A percentile compares a stretch with the other conserved stretches of the same genome.
Conservation (phyloP, 2,888 invertebrate genomes). For the Phyto melanocephala region DNA sequence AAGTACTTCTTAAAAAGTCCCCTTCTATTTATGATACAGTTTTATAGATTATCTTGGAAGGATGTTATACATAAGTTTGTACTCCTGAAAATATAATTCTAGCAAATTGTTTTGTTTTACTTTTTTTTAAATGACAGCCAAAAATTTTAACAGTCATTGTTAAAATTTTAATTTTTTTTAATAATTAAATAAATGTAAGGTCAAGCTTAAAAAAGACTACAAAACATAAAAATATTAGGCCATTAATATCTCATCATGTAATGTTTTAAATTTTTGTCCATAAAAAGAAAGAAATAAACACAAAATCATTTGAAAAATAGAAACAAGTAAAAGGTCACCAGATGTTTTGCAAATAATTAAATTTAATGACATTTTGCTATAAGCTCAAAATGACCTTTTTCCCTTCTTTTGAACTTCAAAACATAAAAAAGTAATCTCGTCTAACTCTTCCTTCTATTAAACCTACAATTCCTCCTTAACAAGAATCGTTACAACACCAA, state of each 20-base stretch:
- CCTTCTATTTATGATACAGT: too few relatives aligned
- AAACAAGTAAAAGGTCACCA: conserved; percentile 56
- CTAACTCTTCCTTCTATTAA: background rate
- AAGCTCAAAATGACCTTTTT: conserved; percentile 43
- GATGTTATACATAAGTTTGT: too few relatives aligned
- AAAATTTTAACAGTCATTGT: background rate
- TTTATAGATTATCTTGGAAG: too few relatives aligned
- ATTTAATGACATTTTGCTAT: conserved; percentile 64
- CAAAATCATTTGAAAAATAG: conserved; percentile 22
- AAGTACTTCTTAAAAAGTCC: too few relatives aligned
- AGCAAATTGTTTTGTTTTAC: too few relatives aligned
- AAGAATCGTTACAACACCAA: conserved; percentile 28
- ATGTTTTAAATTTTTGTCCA: background rate
- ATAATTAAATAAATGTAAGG: too few relatives aligned
- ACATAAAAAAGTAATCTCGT: background rate
- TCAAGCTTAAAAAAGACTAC: too few relatives aligned
- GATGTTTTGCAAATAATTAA: conserved; percentile 67
- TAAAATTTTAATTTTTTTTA: too few relatives aligned
- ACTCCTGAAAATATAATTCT: too few relatives aligned
- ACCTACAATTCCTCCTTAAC: background rate
- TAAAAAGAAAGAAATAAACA: conserved; percentile 1
- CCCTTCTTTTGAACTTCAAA: background rate
- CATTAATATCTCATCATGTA: conserved; percentile 28
- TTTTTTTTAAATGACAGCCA: too few relatives aligned
- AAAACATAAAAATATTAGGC: background rate